phyloP scores from a whole-genome alignment of 2,113 vertebrate genomes.

The Petrocephalus zakoni region DNA sequence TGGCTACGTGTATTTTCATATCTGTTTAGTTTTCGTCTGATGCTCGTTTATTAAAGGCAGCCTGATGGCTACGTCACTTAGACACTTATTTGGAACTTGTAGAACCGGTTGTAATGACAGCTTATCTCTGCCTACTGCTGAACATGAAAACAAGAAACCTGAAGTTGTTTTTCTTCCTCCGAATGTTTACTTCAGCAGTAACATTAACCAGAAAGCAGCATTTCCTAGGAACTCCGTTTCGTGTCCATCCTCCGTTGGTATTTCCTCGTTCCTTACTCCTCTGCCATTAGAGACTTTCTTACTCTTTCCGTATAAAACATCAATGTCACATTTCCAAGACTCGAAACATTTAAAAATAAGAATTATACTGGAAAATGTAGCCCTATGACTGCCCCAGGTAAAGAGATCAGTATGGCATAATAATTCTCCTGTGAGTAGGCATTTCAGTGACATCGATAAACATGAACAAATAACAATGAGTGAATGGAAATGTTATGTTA shows the following conservation, averaged over 20 bases:
- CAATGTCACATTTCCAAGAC: not conserved
- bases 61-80: too few relatives aligned
- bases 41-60: not conserved
- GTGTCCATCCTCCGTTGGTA: not conserved
- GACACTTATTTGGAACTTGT: not conserved
- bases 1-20: not conserved
- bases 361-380: not conserved
- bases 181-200: not conserved
- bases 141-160: not conserved
- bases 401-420: not conserved
- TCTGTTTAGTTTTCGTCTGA: not conserved
- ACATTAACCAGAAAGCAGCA: not conserved
- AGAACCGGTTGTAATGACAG: not conserved
- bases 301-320: not conserved
- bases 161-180: not conserved
- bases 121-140: not conserved
- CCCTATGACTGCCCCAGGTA: not conserved
- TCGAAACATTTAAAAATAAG: not conserved
- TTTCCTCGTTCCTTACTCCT: not conserved
- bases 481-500: not conserved
- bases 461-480: not conserved
- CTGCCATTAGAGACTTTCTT: not conserved
- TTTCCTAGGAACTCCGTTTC: not conserved
- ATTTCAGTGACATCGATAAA: not conserved
- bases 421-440: too few relatives aligned